phyloP scores from a whole-genome alignment of 2,797 vertebrate species.

The Staurois parvus region DNA sequence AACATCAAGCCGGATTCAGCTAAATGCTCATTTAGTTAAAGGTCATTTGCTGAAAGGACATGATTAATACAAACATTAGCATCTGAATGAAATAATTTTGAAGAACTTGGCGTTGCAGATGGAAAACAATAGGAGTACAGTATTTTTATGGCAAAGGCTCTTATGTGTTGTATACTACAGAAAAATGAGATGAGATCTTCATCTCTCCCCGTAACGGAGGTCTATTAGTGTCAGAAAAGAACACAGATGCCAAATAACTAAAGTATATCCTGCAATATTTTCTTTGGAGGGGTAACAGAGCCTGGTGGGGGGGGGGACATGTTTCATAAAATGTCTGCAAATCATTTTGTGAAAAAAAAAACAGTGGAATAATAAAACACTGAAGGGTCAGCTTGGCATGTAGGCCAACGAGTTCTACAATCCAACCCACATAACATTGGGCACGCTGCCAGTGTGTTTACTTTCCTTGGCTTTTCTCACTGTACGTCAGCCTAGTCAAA shows the following conservation, averaged over 20 bases:
- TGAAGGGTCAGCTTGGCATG: conserved; percentile 42
- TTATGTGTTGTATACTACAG: not conserved
- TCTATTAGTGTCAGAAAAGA: not conserved
- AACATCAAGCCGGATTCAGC: not conserved
- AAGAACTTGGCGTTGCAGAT: not conserved
- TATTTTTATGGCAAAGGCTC: conserved; percentile 24
- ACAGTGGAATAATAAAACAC: not conserved
- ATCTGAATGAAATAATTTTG: conserved; percentile 25
- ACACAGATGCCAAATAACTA: not conserved
- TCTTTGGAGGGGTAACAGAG: not conserved
- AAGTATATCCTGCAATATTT: not conserved
- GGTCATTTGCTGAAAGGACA: not conserved
- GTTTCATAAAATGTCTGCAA: not conserved
- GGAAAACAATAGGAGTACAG: conserved; percentile 39
- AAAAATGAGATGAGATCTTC: not conserved
- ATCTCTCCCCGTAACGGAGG: not conserved
- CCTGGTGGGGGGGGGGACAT: not conserved
- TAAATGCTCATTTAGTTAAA: not conserved
- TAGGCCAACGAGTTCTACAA: conserved; percentile 9
- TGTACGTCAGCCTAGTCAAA: conserved; percentile 46
- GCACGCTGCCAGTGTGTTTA: conserved; percentile 43
- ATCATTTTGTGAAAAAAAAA: conserved; percentile 11
- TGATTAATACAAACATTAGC: conserved; percentile 29
- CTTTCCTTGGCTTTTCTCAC: conserved; percentile 33
- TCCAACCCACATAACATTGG: conserved; percentile 28